Evolutionary conservation across 1,140 invertebrate genomes (phyloP), one percentile per base, ranked within the genome.

Genomic region (Campoletis sonorensis): DNA sequence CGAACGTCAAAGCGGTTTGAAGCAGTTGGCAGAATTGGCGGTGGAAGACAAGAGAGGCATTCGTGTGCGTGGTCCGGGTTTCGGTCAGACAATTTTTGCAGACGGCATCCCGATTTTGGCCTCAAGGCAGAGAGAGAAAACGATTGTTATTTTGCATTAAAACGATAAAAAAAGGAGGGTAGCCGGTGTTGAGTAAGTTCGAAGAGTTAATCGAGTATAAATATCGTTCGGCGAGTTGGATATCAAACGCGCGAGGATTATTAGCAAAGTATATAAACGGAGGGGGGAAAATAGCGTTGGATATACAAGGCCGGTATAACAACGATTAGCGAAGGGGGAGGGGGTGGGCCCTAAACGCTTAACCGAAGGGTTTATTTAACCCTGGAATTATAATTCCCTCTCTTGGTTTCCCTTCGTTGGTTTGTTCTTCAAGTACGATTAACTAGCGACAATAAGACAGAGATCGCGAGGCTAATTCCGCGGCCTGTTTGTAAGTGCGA

Each of bases 281-380:
- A 58, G 21, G 54, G 54, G 54, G 54, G 54, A 58, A 58, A 58
- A 58, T 58, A 58, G 54, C 54, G 54, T 58, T 58, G 54, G 54
- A 58, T 58, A 58, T 45, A 45, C 54, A 58, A 58, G 54, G 54
- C 54, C 54, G 54, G 54, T 58, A 58, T 23, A 58, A 58, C 54
- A 58, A 58, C 54, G 54, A 58, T 58, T 21, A n/a, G n/a, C 54
- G 18, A 7, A 10, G 54, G 11, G 54, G 54, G 54, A 23, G 54
- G 54, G 54, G 54, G 54, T 18, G 18, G 54, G 54, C 21, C 21
- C 54, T 58, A 11, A 21, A 58, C 54, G 54, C 54, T 58, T 4
- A 58, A 18, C 54, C 54, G 15, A 23, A 58, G 54, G 54, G 54
- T 58, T 23, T 58, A n/a, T 45, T 45, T 45, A 1, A 45, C 40